phyloP scores from a whole-genome alignment of 2,888 invertebrate species.

The Leptopilina syphax region DNA sequence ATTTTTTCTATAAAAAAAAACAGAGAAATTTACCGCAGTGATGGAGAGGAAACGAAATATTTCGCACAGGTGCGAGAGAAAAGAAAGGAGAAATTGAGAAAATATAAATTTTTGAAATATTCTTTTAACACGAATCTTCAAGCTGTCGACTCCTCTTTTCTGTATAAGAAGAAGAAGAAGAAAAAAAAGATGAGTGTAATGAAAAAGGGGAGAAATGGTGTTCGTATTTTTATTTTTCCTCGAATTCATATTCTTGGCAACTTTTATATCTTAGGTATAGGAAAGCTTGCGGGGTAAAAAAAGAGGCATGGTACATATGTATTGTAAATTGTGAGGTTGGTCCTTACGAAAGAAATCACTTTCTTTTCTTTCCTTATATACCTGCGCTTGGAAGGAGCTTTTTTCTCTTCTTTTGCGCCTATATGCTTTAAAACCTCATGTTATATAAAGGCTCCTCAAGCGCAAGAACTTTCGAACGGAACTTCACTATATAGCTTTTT shows the following conservation, averaged over 20 bases:
- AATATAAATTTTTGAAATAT: not conserved
- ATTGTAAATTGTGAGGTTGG: constrained; percentile 58
- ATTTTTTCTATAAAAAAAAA: no score
- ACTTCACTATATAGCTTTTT: constrained; percentile 50
- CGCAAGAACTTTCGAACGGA: constrained; percentile 66
- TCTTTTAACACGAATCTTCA: not conserved
- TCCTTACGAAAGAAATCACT: constrained; percentile 65
- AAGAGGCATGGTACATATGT: constrained; percentile 35
- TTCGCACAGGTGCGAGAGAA: no score
- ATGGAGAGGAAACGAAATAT: no score
- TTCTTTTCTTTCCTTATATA: constrained; percentile 52
- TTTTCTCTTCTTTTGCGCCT: constrained; percentile 12
- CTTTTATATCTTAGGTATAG: no score
- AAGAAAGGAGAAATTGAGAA: not conserved
- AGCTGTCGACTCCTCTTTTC: constrained; percentile 8
- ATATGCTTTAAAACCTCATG: constrained; percentile 47
- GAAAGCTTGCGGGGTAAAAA: not conserved
- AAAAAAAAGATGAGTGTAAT: not conserved
- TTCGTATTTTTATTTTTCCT: constrained; percentile 8
- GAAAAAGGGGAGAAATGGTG: not conserved
- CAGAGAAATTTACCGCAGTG: no score
- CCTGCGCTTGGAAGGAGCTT: constrained; percentile 33
- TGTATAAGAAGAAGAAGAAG: no score
- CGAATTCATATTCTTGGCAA: constrained; percentile 17
- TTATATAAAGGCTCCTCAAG: constrained; percentile 59